phyloP scores from a whole-genome alignment of 2,888 invertebrate species.

The Tetragonisca angustula region DNA sequence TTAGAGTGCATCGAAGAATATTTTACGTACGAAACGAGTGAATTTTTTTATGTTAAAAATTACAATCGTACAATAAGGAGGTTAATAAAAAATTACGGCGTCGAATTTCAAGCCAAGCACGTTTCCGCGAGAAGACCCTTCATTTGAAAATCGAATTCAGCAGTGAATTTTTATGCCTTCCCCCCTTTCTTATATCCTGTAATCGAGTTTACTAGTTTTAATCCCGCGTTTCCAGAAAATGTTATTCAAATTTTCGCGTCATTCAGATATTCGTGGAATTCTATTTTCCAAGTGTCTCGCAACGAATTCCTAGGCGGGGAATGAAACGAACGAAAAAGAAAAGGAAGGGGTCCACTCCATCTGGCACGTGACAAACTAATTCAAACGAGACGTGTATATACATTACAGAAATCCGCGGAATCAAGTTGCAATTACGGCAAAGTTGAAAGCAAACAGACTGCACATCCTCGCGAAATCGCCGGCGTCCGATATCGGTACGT shows the following conservation, averaged over 20 bases:
- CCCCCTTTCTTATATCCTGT: background rate
- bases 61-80: background rate
- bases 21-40: background rate
- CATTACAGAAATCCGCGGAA: background rate
- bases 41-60: background rate
- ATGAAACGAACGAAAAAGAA: background rate
- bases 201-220: background rate
- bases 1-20: background rate
- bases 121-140: background rate
- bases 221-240: background rate
- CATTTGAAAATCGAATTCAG: background rate
- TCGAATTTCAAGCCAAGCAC: background rate
- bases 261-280: background rate
- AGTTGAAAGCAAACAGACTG: conserved; percentile 37
- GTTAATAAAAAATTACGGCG: background rate
- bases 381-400: background rate
- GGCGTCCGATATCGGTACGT: conserved; percentile 9
- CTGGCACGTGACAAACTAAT: background rate
- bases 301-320: background rate
- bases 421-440: conserved; percentile 24
- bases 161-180: background rate
- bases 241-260: background rate
- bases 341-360: background rate
- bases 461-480: conserved; percentile 33
- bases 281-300: background rate